These are phyloP conservation scores for Zapus hudsonius DNA, from an alignment of 2,113 vertebrate genomes.

Conservation along the genomic window DNA sequence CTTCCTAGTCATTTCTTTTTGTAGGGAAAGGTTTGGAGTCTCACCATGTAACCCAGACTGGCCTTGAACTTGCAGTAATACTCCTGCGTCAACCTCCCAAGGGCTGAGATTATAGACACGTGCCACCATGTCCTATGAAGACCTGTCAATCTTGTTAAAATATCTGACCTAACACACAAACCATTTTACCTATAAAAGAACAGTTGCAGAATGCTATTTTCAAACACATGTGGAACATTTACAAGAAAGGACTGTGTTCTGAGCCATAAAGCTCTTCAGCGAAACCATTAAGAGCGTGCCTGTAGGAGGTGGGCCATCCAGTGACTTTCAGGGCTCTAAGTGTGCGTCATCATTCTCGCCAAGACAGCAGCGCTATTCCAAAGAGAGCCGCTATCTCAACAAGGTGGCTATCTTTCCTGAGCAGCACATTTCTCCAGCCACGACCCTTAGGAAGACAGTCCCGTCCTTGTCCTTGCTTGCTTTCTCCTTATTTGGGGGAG, in stretches of 20 bases:
- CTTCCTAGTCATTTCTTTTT: not conserved
- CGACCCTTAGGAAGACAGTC: not conserved
- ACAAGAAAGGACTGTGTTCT: not conserved
- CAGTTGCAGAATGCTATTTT: constrained; percentile 20
- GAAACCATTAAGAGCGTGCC: not conserved
- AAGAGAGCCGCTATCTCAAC: constrained; percentile 32
- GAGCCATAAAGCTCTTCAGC: not conserved
- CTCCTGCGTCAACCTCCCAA: not conserved
- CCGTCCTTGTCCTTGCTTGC: not conserved
- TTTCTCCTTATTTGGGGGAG: constrained; percentile 37
- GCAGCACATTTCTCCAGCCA: constrained; percentile 40
- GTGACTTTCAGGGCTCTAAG: constrained; percentile 8
- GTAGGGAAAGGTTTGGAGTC: not conserved
- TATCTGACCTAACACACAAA: constrained; percentile 29
- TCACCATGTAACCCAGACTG: not conserved
- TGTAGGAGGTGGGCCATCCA: not conserved
- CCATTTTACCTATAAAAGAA: not conserved
- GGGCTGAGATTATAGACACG: not conserved
- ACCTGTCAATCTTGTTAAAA: not conserved
- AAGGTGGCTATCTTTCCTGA: constrained; percentile 26
- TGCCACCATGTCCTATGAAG: not conserved
- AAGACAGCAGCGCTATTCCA: constrained; percentile 28
- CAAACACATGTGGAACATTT: not conserved
- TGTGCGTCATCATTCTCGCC: constrained; percentile 1
- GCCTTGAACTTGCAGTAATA: not conserved